Conservation (phyloP, 1,140 invertebrate species). For the Drosophila ercepeae region DNA sequence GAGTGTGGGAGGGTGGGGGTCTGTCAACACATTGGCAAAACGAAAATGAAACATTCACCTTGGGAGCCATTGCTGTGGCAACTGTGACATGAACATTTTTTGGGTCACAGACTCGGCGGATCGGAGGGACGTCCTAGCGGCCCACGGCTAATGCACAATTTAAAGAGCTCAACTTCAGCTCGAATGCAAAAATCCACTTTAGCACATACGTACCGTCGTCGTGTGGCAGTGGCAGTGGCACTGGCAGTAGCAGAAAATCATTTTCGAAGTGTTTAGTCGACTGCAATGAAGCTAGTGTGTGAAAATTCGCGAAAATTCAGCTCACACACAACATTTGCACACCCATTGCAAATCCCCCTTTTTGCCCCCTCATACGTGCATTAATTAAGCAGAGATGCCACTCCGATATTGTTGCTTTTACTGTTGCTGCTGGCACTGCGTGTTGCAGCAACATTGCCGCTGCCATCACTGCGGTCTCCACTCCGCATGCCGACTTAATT, state of each 20-base stretch:
- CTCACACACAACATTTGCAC: constrained; percentile 5
- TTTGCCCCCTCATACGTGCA: constrained; percentile 17
- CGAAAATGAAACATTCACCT: constrained; percentile 79
- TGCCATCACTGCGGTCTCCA: constrained; percentile 36
- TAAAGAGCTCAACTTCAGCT: constrained; percentile 44
- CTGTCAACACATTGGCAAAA: constrained; percentile 72
- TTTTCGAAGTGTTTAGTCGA: constrained; percentile 36
- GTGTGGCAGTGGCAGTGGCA: constrained; percentile 9
- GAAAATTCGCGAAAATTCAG: constrained; percentile 26
- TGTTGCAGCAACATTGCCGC: constrained; percentile 60
- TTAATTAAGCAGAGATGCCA: constrained; percentile 72
- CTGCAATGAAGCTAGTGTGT: constrained; percentile 26
- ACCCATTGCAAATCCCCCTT: not conserved
- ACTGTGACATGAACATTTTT: constrained; percentile 68
- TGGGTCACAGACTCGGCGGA: constrained; percentile 57
- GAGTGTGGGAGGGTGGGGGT: constrained; percentile 31
- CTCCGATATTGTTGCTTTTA: constrained; percentile 32
- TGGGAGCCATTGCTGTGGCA: constrained; percentile 74
- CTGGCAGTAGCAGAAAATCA: constrained; percentile 31
- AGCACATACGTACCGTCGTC: constrained; percentile 14
- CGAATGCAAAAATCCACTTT: constrained; percentile 22
- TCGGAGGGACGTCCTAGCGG: constrained; percentile 14
- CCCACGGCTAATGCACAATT: constrained; percentile 43
- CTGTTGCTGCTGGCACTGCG: constrained; percentile 26
- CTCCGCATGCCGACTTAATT: constrained; percentile 71